phyloP scores from a whole-genome alignment of 2,113 vertebrate species.

The Circaetus gallicus region DNA sequence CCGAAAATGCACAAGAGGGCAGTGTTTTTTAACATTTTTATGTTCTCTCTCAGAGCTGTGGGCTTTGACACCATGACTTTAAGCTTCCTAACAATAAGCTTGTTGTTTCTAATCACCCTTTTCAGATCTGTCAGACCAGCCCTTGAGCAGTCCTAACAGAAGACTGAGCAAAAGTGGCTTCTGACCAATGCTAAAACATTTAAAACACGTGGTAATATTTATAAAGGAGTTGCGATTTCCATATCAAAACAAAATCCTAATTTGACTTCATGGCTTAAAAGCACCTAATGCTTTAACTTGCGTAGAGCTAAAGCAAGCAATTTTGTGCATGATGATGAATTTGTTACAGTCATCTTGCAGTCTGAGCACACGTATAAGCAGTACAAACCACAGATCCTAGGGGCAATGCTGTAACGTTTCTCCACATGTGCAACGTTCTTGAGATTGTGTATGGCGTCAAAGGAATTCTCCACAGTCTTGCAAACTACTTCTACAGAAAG shows the following conservation, averaged over 20 bases:
- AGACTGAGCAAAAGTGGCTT: background rate
- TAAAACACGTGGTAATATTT: background rate
- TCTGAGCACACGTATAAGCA: fast-evolving
- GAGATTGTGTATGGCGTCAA: background rate
- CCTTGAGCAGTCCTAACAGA: background rate
- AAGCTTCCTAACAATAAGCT: background rate
- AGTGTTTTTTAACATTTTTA: background rate
- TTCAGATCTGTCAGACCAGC: background rate
- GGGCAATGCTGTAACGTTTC: background rate
- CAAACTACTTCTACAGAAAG: background rate
- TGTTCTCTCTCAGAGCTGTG: background rate
- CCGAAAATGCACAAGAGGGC: background rate
- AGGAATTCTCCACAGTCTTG: background rate
- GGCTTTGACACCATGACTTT: background rate
- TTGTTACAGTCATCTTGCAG: background rate
- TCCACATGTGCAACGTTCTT: background rate
- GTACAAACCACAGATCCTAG: background rate
- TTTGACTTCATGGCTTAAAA: background rate
- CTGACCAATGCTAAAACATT: background rate
- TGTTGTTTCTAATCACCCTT: background rate
- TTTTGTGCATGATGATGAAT: background rate
- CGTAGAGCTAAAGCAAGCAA: background rate
- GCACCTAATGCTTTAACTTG: background rate
- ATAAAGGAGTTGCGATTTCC: background rate
- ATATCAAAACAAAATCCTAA: background rate